Percentiles rank a stretch among this genome's conserved stretches.
Conservation (phyloP, 1,140 invertebrate species). For the Physella acuta region DNA sequence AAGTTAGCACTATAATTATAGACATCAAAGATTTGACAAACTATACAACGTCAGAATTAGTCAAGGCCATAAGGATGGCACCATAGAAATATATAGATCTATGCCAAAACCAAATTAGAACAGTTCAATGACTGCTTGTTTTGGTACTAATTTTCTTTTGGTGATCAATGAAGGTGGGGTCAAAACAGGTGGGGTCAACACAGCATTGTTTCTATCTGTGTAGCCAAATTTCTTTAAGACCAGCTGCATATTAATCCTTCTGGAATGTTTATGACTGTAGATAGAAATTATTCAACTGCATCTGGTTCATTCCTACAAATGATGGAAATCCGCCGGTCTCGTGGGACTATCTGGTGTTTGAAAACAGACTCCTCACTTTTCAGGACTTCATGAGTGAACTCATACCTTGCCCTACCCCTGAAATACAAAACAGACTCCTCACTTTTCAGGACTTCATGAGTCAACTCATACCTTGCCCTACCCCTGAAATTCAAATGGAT, state of each 20-base stretch:
- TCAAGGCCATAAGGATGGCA: no score
- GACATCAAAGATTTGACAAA: no score
- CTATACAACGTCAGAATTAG: no score
- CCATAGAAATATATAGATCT: no score
- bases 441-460: slow-evolving; percentile 84
- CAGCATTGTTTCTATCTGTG: no score
- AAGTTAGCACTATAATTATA: no score
- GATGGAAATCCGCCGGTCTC: slow-evolving; percentile 81
- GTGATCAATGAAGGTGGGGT: no score
- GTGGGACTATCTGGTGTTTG: slow-evolving; percentile 67
- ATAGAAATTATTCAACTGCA: slow-evolving; percentile 11
- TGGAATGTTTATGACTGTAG: neutral
- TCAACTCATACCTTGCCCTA: slow-evolving; percentile 81
- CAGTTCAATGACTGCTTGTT: no score
- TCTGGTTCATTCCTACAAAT: slow-evolving; percentile 84
- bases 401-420: slow-evolving; percentile 79
- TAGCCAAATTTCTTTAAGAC: neutral
- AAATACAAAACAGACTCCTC: slow-evolving; percentile 67
- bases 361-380: slow-evolving; percentile 75
- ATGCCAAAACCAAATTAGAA: no score
- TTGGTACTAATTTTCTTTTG: no score
- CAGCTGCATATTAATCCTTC: neutral
- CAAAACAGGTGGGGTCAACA: no score
- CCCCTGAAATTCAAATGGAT: slow-evolving; percentile 70
- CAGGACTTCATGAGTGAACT: slow-evolving; percentile 92